Evolutionary conservation across 2,888 invertebrate species (phyloP).

Genomic region (Vannuccia rotundouncinata): DNA sequence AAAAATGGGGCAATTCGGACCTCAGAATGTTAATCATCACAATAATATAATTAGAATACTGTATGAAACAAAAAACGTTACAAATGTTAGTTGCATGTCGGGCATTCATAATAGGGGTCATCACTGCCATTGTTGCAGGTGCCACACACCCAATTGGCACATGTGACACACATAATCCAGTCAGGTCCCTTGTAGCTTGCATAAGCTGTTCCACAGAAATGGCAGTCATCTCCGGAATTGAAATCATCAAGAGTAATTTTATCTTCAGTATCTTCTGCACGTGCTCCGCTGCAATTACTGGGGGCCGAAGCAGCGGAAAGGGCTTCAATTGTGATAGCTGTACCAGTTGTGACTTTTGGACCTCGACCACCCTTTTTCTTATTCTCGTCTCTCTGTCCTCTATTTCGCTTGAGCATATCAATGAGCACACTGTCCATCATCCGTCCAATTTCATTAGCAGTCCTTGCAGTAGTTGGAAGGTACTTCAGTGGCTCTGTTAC

Average conservation of each 20-base stretch:
- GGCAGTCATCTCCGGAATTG: background rate
- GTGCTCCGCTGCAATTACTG: background rate
- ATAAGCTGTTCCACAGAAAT: background rate
- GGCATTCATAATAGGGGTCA: conserved; percentile 26
- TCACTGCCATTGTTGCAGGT: conserved; percentile 23
- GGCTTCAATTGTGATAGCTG: conserved; percentile 1
- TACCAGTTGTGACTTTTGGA: conserved; percentile 16
- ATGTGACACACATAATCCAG: no score
- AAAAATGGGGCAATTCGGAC: no score
- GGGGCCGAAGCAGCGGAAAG: background rate
- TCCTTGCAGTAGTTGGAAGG: no score
- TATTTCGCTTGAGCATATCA: no score
- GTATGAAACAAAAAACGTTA: conserved; percentile 19
- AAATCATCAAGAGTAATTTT: background rate
- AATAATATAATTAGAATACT: conserved; percentile 21
- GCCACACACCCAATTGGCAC: background rate
- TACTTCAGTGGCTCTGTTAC: no score
- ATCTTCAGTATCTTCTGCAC: background rate
- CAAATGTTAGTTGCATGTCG: conserved; percentile 26
- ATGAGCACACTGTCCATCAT: no score
- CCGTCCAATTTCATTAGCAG: no score
- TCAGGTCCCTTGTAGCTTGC: background rate
- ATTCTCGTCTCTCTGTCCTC: background rate
- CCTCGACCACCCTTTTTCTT: conserved; percentile 20
- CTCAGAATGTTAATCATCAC: conserved; percentile 26